A percentile compares a stretch with the other conserved stretches of the same genome.
Evolutionary conservation across 2,888 invertebrate genomes (phyloP).

Genomic region (Papilio demoleus): DNA sequence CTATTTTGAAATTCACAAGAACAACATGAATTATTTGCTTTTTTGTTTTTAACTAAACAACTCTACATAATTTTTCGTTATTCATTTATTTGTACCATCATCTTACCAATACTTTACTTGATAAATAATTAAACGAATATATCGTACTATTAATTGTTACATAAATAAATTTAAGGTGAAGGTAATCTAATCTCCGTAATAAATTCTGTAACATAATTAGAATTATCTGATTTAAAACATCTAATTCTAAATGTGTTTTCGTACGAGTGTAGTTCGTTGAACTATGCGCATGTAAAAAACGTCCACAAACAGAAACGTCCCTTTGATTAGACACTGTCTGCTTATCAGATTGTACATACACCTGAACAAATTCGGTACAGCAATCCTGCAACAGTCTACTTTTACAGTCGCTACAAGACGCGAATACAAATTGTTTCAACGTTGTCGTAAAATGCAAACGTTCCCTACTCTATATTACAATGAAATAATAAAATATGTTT

Average conservation of each 20-base stretch:
- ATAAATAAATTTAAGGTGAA: too few species aligned
- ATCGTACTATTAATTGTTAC: too few species aligned
- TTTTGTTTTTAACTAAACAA: neutral
- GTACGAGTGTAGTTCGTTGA: conserved; percentile 49
- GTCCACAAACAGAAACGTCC: conserved; percentile 55
- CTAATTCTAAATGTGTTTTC: conserved; percentile 49
- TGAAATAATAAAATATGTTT: conserved; percentile 29
- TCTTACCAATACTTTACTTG: too few species aligned
- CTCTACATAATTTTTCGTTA: neutral
- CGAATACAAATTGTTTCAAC: conserved; percentile 77
- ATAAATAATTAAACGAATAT: too few species aligned
- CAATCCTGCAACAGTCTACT: conserved; percentile 55
- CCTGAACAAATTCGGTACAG: conserved; percentile 66
- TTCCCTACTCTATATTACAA: conserved; percentile 57
- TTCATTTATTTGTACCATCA: too few species aligned
- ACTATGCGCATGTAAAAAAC: conserved; percentile 45
- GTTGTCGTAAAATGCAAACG: conserved; percentile 75
- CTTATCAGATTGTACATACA: conserved; percentile 65
- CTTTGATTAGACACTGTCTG: conserved; percentile 61
- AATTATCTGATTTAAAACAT: conserved; percentile 49
- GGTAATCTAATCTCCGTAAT: conserved; percentile 40
- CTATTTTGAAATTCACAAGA: conserved; percentile 5
- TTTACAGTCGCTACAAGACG: conserved; percentile 66
- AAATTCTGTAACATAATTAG: conserved; percentile 49
- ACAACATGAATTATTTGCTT: neutral